Base-by-base conservation (phyloP, 35 echinoderm and acorn worm species). In the Stichopus chloronotus region DNA sequence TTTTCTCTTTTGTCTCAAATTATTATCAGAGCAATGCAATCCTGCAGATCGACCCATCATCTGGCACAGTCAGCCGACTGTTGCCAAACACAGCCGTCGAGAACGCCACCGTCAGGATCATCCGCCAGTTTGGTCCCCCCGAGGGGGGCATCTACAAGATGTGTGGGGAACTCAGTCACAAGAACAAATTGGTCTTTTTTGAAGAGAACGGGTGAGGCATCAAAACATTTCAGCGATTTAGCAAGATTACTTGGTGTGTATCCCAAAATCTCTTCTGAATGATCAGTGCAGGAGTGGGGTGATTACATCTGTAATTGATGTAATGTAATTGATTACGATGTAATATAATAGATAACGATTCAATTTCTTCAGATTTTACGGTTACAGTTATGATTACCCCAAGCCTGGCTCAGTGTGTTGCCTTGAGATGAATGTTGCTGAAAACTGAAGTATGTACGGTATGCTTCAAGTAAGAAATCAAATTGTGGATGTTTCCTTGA, bases 161-260 rank as follows among this genome's bases (percentile, higher is more conserved):
- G 97, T 99, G 97, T 63, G 53, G 83, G n/a, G 95, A 99, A 72
- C 94, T 96, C 20, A 87, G 95, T 53, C 93, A 96, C 59, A 83
- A 96, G 16, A 96, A 99, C 90, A 82, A 94, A 78, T 71, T 96
- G 20, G 95, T 96, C 25, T 96, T 96, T 60, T 99, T 94, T 85
- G 80, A 93, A 79, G 92, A 95, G 17, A 79, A 88, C 90, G 95
- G 95, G 97, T 99, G 84, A 94, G 92, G 17, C 23, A 80, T 79
- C 23, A 3, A 43, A 43, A 43, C 3, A 3, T 43, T 43, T 43
- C 30, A 43, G 13, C 0, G 10, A 80, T 25, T 82, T 52, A 19
- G 11, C 25, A 25, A 19, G 25, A 19, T 4, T 82, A 4, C 30
- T 52, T 82, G 14, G 25, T 21, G 30, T 43, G 30, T 43, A 3